phyloP scores from a whole-genome alignment of 1,140 invertebrate genomes.

The Atta texana region DNA sequence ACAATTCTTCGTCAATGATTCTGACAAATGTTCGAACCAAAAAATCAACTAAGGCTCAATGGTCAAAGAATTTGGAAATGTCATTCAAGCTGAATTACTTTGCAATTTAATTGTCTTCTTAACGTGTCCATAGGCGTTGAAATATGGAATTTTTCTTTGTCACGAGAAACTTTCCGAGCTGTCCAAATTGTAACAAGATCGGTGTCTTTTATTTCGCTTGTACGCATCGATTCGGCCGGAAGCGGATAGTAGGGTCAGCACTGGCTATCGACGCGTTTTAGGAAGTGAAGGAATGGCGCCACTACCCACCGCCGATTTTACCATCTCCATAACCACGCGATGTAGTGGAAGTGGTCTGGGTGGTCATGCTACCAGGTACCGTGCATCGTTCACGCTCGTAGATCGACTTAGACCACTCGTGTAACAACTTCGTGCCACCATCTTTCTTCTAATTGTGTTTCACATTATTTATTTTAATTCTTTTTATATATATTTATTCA shows the following conservation, averaged over 20 bases:
- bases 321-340: constrained; percentile 64
- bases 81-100: not conserved
- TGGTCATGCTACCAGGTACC: constrained; percentile 66
- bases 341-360: constrained; percentile 43
- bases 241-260: constrained; percentile 57
- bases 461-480: not conserved
- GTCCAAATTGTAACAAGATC: not conserved
- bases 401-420: constrained; percentile 68
- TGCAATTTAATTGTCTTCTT: not conserved
- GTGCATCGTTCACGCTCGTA: constrained; percentile 67
- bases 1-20: constrained; percentile 30
- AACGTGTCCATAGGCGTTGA: not conserved
- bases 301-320: constrained; percentile 51
- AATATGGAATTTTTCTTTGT: not conserved
- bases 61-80: not conserved
- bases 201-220: constrained; percentile 44
- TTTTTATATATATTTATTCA: not conserved
- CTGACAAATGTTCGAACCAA: not conserved
- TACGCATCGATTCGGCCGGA: constrained; percentile 56
- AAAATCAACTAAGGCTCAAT: not conserved
- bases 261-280: constrained; percentile 66
- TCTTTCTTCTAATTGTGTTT: not conserved
- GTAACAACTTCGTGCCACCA: constrained; percentile 51
- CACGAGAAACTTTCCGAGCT: not conserved
- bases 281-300: constrained; percentile 69